phyloP scores from a whole-genome alignment of 2,797 vertebrate species.

The Pyrocephalus nanus region DNA sequence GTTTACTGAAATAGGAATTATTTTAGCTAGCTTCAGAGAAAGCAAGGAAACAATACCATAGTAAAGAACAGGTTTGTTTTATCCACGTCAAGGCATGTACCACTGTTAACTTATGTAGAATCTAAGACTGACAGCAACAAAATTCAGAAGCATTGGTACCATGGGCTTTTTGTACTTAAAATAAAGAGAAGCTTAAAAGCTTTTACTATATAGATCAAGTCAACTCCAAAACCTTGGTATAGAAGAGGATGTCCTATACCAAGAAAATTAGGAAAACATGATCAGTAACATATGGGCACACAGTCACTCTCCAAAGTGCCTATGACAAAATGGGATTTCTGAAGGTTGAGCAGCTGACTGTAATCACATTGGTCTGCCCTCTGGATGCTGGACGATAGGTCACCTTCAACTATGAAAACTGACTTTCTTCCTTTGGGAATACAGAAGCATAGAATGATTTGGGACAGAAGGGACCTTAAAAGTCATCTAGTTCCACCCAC shows the following conservation, averaged over 20 bases:
- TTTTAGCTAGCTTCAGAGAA: neutral
- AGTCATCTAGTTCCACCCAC: neutral
- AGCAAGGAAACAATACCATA: neutral
- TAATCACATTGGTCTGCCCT: neutral
- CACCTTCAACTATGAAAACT: neutral
- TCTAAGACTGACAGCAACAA: neutral
- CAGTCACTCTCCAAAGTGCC: neutral
- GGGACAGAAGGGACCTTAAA: neutral
- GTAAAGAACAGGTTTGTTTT: neutral
- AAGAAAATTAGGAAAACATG: neutral
- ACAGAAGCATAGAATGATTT: neutral
- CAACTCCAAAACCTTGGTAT: neutral
- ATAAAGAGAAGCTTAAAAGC: neutral
- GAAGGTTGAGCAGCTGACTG: neutral
- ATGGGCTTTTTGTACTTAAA: neutral
- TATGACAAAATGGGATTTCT: neutral
- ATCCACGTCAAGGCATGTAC: neutral
- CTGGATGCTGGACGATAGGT: neutral
- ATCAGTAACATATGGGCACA: neutral
- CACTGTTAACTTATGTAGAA: neutral
- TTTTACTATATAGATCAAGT: neutral
- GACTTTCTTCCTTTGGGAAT: neutral
- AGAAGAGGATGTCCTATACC: neutral
- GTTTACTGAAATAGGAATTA: neutral
- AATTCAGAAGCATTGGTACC: neutral